These are phyloP conservation scores for Apamea sordens DNA, from an alignment of 2,888 invertebrate genomes.

Conservation along the genomic window DNA sequence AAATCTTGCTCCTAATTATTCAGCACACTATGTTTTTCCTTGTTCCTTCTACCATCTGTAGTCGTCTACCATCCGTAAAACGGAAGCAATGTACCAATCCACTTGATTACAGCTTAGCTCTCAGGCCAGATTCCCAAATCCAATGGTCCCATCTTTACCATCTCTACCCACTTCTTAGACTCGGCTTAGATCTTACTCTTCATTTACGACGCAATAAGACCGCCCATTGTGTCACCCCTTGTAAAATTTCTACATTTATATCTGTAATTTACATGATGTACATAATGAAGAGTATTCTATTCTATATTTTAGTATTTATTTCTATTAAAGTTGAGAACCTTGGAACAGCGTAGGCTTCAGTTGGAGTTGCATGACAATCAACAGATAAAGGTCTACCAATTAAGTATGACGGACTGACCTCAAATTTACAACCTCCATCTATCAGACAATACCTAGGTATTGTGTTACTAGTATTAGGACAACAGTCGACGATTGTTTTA, in stretches of 20 bases:
- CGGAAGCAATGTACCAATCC: background rate
- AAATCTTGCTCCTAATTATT: background rate
- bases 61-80: background rate
- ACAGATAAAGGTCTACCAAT: conserved; percentile 71
- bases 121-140: background rate
- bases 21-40: background rate
- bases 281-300: background rate
- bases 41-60: too few relatives aligned
- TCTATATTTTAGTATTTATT: background rate
- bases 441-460: conserved; percentile 61
- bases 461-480: conserved; percentile 28
- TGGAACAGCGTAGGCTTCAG: conserved; percentile 53
- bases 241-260: background rate
- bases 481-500: conserved; percentile 47
- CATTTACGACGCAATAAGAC: background rate
- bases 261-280: background rate
- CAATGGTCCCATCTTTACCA: background rate
- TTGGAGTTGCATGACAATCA: conserved; percentile 67
- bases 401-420: conserved; percentile 71
- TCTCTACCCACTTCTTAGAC: background rate
- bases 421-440: conserved; percentile 67
- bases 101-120: background rate
- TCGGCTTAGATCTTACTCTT: background rate
- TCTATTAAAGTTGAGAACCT: conserved; percentile 4
- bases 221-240: background rate